Evolutionary conservation across 2,113 vertebrate species (phyloP).

Genomic region (Notothenia coriiceps): DNA sequence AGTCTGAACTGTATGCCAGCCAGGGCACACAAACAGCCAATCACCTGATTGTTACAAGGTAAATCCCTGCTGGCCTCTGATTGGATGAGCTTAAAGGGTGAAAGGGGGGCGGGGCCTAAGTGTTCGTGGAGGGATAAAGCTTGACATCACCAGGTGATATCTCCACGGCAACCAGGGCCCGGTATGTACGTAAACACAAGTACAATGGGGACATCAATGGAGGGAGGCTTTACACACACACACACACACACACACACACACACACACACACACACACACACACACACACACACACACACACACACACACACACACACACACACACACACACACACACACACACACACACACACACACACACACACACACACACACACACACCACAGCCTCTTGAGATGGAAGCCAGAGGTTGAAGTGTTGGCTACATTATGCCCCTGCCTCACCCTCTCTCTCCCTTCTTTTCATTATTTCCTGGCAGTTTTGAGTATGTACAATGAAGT

Average conservation of each 20-base stretch:
- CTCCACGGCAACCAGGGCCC: slow-evolving; percentile 70
- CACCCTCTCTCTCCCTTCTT: not conserved
- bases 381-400: slow-evolving; percentile 42
- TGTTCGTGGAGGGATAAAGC: slow-evolving; percentile 24
- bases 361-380: slow-evolving; percentile 24
- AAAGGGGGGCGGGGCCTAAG: not conserved
- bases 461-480: slow-evolving; percentile 46
- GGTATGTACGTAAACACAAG: slow-evolving; percentile 66
- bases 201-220: slow-evolving; percentile 62
- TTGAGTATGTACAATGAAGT: slow-evolving; percentile 27
- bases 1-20: slow-evolving; percentile 16
- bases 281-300: not conserved
- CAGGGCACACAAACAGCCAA: slow-evolving; percentile 31
- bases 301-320: slow-evolving; percentile 23
- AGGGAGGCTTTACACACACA: slow-evolving; percentile 39
- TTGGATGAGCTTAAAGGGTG: slow-evolving; percentile 52
- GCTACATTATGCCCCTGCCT: slow-evolving; percentile 57
- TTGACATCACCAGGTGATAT: slow-evolving; percentile 62
- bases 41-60: slow-evolving; percentile 32
- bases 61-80: slow-evolving; percentile 53
- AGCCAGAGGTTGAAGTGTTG: slow-evolving; percentile 50
- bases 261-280: slow-evolving; percentile 27
- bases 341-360: slow-evolving; percentile 22
- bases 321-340: no score
- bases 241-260: slow-evolving; percentile 20